These are phyloP conservation scores for Lerista edwardsae DNA, from an alignment of 2,797 vertebrate genomes.

Conservation along the genomic window DNA sequence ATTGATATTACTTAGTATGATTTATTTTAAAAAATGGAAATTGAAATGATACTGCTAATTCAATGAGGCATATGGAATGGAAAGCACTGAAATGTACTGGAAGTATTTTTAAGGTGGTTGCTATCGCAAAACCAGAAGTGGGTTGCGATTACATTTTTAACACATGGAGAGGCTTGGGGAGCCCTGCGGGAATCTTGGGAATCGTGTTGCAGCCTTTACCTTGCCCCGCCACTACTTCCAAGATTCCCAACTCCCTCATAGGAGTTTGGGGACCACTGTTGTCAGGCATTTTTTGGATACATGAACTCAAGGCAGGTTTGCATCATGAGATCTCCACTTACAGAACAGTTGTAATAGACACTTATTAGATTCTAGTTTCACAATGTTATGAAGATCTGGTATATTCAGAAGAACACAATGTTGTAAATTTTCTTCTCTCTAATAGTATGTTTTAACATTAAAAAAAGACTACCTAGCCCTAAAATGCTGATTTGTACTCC, in stretches of 20 bases:
- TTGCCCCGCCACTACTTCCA: no score
- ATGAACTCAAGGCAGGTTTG: neutral
- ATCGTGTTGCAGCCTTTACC: no score
- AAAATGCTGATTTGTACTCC: neutral
- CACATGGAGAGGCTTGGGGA: no score
- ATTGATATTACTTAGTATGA: slow-evolving; percentile 51
- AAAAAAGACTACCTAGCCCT: neutral
- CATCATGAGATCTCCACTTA: no score
- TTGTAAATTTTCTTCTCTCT: neutral
- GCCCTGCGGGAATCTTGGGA: no score
- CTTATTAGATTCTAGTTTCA: neutral
- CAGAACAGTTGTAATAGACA: neutral
- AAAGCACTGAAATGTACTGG: slow-evolving; percentile 49
- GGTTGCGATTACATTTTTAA: no score
- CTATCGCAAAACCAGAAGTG: no score
- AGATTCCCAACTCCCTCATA: no score
- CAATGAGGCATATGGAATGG: slow-evolving; percentile 36
- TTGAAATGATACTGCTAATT: slow-evolving; percentile 56
- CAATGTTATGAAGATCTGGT: neutral
- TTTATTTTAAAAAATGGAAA: slow-evolving; percentile 59
- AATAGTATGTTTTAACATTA: neutral
- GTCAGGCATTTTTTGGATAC: slow-evolving; percentile 1
- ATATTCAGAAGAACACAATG: neutral
- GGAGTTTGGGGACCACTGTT: no score
- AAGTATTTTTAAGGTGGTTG: slow-evolving; percentile 41